phyloP scores from a whole-genome alignment of 2,888 invertebrate species.

The Chydorus sphaericus region DNA sequence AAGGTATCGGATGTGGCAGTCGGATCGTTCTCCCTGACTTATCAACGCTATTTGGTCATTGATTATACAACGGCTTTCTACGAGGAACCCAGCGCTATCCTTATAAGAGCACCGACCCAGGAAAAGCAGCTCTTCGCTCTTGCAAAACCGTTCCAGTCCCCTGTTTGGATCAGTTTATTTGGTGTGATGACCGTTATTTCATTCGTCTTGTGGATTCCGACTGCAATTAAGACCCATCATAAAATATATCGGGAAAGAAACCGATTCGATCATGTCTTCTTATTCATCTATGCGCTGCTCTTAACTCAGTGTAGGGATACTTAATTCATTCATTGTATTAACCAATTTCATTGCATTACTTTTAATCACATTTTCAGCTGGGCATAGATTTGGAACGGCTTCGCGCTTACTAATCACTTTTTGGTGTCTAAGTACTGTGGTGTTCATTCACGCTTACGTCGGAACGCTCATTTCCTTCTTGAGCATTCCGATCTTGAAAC shows the following conservation, averaged over 20 bases:
- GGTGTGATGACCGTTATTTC: background rate
- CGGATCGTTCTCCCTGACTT: slow-evolving; percentile 12
- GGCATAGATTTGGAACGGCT: slow-evolving; percentile 3
- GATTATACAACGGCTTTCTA: slow-evolving; percentile 14
- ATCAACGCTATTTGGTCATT: slow-evolving; percentile 5
- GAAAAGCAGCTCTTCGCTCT: slow-evolving; percentile 8
- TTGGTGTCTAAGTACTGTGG: slow-evolving; percentile 9
- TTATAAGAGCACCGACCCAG: slow-evolving; percentile 9
- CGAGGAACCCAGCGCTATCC: slow-evolving; percentile 13
- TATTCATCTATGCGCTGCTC: slow-evolving; percentile 8
- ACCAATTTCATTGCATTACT: background rate
- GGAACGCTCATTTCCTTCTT: slow-evolving; percentile 11
- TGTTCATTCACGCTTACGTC: slow-evolving; percentile 9
- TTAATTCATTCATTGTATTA: background rate
- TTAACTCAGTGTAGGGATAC: slow-evolving; percentile 12
- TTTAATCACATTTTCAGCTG: slow-evolving; percentile 1
- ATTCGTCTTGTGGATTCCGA: background rate
- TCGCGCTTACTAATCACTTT: slow-evolving; percentile 6
- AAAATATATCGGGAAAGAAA: background rate
- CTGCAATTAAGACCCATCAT: background rate
- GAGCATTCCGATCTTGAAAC: slow-evolving; percentile 1
- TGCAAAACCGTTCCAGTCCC: slow-evolving; percentile 11
- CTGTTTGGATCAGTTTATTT: background rate
- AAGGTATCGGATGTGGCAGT: slow-evolving; percentile 14
- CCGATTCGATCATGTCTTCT: background rate